Conservation (phyloP, 2,797 vertebrate genomes). For the Pempheris klunzingeri region DNA sequence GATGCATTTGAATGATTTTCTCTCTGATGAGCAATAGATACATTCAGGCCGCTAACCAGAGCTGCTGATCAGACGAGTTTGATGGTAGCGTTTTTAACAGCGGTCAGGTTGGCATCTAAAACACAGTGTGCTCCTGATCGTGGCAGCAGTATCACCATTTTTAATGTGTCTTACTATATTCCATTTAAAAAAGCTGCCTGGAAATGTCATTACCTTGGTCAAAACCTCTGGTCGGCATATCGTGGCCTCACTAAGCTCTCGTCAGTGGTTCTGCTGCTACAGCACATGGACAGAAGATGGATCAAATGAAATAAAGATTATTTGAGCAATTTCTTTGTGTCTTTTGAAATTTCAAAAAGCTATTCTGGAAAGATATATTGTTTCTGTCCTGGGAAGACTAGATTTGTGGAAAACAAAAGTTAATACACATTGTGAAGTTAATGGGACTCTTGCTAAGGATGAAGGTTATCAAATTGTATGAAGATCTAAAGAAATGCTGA, state of each 20-base stretch:
- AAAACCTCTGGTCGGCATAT: neutral
- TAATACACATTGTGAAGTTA: neutral
- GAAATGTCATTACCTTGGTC: neutral
- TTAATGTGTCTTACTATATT: neutral
- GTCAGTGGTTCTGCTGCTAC: conserved; percentile 21
- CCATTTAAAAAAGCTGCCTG: neutral
- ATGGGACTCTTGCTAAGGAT: neutral
- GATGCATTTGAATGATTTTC: conserved; percentile 36
- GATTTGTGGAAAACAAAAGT: no score
- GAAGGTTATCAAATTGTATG: neutral
- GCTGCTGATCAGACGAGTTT: conserved; percentile 42
- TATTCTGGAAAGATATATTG: neutral
- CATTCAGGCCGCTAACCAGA: conserved; percentile 17
- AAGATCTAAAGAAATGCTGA: neutral
- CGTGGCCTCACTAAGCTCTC: conserved; percentile 18
- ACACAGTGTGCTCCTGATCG: neutral
- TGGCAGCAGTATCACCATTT: neutral
- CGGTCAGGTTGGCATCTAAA: neutral
- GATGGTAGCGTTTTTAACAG: conserved; percentile 8
- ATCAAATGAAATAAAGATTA: conserved; percentile 60
- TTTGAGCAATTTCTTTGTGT: conserved; percentile 33
- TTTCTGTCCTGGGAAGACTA: neutral
- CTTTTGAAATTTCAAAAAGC: conserved; percentile 2
- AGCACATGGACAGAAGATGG: conserved; percentile 22
- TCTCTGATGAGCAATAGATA: conserved; percentile 7